Evolutionary conservation across 2,888 invertebrate genomes (phyloP), one percentile per base, ranked within the genome.

Genomic region (Marronus borbonicus): DNA sequence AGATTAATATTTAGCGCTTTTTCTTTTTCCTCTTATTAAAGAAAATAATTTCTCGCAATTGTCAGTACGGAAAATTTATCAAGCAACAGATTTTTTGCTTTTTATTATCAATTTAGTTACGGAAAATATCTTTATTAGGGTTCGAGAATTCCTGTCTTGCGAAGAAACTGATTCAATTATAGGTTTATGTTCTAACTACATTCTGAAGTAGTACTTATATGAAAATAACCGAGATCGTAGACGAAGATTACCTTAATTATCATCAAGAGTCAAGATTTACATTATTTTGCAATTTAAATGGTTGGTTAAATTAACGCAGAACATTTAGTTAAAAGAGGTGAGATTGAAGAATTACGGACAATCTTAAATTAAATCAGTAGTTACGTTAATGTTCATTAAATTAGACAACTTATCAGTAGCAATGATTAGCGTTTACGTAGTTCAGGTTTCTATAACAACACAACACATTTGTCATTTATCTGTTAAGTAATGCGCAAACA

Each of bases 1-100:
- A 83, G 83, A 83, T 84, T 84, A 84, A 83, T 83, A 83, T 82
- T 81, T 81, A 81, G 78, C 76, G 78, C 80, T 81, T 81, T 81
- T 81, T 81, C 80, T 81, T 80, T 79, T 72, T 72, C 62, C 75
- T 55, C 74, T 66, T 79, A 75, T 75, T 74, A 55, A 68, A 79
- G 76, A 72, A 77, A 80, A 66, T 75, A 75, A 75, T 78, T 76
- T 50, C 69, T 58, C 31, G 78, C 78, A 80, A 80, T 78, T 78
- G 80, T 72, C 80, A 74, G 72, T 49, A 44, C 69, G 44, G 39
- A 74, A 74, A 50, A 76, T 79, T 77, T 58, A 72, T 72, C 58
- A 58, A n/a, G 58, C 58, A 58, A 39, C 66, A 24, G 66, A 44
- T 49, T 55, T 58, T 72, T 68, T 39, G 31, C 58, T 58, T 72